These are phyloP conservation scores for Euglossa dilemma DNA, from an alignment of 1,140 invertebrate species.

Conservation along the genomic window DNA sequence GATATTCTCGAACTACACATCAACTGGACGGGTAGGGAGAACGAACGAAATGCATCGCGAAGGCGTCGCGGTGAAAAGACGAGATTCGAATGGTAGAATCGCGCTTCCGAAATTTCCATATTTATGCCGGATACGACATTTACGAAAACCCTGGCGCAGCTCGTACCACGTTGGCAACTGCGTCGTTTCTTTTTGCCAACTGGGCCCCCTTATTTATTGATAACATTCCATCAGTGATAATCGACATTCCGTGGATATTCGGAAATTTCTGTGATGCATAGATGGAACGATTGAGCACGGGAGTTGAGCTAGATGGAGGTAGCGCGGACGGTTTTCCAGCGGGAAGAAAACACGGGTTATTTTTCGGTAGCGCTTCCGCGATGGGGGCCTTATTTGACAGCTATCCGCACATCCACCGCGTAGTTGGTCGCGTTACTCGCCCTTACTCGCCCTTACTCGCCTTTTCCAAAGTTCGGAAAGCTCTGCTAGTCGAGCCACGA, in stretches of 20 bases:
- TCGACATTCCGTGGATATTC: slow-evolving; percentile 3
- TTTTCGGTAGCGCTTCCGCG: neutral
- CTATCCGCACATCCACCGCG: no score
- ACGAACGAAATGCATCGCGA: neutral
- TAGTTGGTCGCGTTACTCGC: no score
- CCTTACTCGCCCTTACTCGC: no score
- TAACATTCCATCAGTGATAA: no score
- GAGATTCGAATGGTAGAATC: neutral
- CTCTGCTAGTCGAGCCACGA: no score
- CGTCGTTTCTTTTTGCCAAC: neutral
- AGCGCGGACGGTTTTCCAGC: no score
- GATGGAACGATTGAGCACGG: neutral
- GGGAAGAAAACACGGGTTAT: neutral
- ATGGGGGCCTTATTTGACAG: no score
- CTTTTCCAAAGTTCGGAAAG: no score
- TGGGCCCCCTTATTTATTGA: no score
- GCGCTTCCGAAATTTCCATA: slow-evolving; percentile 23
- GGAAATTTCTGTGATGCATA: neutral
- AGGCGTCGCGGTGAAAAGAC: slow-evolving; percentile 19
- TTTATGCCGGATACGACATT: neutral
- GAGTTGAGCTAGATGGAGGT: neutral
- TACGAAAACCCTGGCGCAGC: neutral
- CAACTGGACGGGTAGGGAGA: neutral
- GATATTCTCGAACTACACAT: slow-evolving; percentile 10
- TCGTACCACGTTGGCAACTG: neutral